A percentile compares a stretch with the other conserved stretches of the same genome.
Conservation (phyloP, 2,888 invertebrate species). For the Cataglyphis livida region DNA sequence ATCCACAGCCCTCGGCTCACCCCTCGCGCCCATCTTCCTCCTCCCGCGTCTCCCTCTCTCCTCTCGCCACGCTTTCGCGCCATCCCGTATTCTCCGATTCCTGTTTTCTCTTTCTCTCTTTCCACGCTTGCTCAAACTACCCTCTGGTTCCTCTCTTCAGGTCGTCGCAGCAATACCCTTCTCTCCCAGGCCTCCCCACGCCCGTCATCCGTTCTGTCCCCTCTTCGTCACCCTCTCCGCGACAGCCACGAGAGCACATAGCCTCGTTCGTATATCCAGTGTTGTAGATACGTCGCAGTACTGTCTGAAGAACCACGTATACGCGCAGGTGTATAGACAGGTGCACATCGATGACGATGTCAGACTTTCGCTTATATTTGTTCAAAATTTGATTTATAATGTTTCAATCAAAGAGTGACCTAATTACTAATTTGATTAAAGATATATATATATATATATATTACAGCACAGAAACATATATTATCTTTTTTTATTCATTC, state of each 20-base stretch:
- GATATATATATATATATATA: neutral
- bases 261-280: constrained; percentile 82
- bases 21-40: constrained; percentile 64
- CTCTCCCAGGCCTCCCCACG: constrained; percentile 57
- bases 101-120: constrained; percentile 61
- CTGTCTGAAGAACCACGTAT: constrained; percentile 73
- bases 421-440: neutral
- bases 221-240: constrained; percentile 65
- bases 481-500: neutral
- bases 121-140: constrained; percentile 57
- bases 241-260: constrained; percentile 60
- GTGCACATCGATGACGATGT: constrained; percentile 50
- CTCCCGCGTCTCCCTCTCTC: constrained; percentile 36
- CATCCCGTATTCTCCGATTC: constrained; percentile 38
- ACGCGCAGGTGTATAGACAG: constrained; percentile 68
- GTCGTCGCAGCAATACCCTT: constrained; percentile 69
- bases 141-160: constrained; percentile 70
- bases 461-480: too few species aligned
- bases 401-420: neutral
- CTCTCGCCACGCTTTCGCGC: neutral
- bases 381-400: neutral
- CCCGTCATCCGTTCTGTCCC: constrained; percentile 62
- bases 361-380: constrained; percentile 36
- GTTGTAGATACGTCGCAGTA: constrained; percentile 81
- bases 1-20: constrained; percentile 70